Base-by-base conservation (phyloP, 2,888 invertebrate genomes). In the Pantelozetes paolii region DNA sequence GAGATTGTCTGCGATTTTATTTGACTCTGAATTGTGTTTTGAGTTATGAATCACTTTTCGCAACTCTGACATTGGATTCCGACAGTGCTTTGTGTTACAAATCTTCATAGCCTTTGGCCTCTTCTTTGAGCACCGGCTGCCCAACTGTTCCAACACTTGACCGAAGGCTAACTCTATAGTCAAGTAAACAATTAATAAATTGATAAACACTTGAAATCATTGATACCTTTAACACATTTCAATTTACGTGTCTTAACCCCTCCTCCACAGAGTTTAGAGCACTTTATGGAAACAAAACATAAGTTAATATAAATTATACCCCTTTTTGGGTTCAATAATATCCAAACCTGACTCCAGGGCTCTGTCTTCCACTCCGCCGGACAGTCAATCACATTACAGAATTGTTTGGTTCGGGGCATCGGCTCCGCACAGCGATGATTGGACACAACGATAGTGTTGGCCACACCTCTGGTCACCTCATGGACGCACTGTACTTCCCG, bases 351-450 rank as follows among this genome's bases (percentile, higher is more conserved):
- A 28, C 90, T 88, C 95, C 95, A 96, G 71, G 91, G 89, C 0
- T 89, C 89, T 0, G 89, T 86, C 78, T 89, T 89, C 97, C 96
- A 97, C 77, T 89, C 85, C 0, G 94, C 90, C 0, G 94, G 94
- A 80, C 97, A 97, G 83, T 95, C 93, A 74, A 92, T 86, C 0
- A 92, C 90, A 82, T 94, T 94, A 85, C 97, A 97, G 81, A 91
- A 90, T 82, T 92, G 92, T 0, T 92, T 86, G 81, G 93, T 92
- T 0, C 89, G 88, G 0, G 96, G 95, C 0, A 67, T 64, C 0
- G 94, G 94, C 80, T 91, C 91, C 0, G 92, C 92, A 80, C 97
- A 94, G 89, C 93, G 91, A 81, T 89, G 90, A 83, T 91, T 92
- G 0, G 95, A 93, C n/a, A 97, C 91, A 13, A 92, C 89, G 77